These are phyloP conservation scores for Psococerastis gibbosa DNA, from an alignment of 2,888 invertebrate species.

Conservation along the genomic window DNA sequence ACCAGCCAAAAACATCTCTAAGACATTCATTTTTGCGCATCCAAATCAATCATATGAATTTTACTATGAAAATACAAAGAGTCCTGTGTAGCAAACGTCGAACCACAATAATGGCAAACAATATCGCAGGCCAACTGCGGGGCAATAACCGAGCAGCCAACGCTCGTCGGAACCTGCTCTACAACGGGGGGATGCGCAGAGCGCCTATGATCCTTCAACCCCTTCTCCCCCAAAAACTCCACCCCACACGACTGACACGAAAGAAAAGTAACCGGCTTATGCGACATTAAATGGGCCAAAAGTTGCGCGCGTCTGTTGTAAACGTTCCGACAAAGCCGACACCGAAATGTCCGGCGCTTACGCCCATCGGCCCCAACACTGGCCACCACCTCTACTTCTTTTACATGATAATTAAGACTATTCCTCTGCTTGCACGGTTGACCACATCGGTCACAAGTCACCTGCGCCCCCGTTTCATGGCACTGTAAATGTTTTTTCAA, in stretches of 20 bases:
- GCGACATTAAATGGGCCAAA: neutral
- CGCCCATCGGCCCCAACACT: neutral
- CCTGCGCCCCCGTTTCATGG: neutral
- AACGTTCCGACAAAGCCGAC: neutral
- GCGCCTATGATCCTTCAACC: neutral
- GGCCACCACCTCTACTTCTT: neutral
- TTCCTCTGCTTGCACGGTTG: neutral
- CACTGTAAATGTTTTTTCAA: constrained; percentile 1
- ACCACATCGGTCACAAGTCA: neutral
- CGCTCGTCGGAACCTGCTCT: neutral
- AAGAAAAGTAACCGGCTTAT: constrained; percentile 2
- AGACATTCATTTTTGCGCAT: neutral
- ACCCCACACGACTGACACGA: neutral
- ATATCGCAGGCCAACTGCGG: too few relatives aligned
- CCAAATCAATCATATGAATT: constrained; percentile 4
- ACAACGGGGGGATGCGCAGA: neutral
- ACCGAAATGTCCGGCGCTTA: neutral
- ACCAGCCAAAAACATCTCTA: too few relatives aligned
- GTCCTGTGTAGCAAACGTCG: constrained; percentile 1
- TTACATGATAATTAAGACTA: neutral
- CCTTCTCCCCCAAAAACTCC: constrained; percentile 3
- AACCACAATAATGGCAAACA: constrained; percentile 4
- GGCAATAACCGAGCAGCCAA: neutral
- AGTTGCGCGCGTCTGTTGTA: neutral
- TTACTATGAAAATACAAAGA: constrained; percentile 7